Conservation (phyloP, 2,888 invertebrate species). For the Galerucella nymphaeae region DNA sequence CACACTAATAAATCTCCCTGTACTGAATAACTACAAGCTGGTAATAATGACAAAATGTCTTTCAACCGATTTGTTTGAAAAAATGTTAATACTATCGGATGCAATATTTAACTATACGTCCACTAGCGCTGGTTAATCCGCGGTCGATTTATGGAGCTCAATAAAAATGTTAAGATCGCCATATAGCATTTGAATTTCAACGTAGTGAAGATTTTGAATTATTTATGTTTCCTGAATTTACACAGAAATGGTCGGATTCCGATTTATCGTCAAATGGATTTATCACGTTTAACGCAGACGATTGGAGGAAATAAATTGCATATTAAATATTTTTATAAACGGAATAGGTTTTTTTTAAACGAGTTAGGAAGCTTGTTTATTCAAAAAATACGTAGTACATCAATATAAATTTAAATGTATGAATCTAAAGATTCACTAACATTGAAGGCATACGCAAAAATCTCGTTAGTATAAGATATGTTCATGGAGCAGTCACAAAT, state of each 20-base stretch:
- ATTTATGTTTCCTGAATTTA: slow-evolving; percentile 39
- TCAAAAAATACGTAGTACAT: background rate
- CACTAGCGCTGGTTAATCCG: background rate
- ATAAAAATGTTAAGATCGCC: slow-evolving; percentile 39
- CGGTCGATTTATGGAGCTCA: slow-evolving; percentile 20
- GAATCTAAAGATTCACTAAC: too few relatives aligned
- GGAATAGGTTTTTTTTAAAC: background rate
- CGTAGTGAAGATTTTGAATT: slow-evolving; percentile 22
- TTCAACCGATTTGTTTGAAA: background rate
- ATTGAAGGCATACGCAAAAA: too few relatives aligned
- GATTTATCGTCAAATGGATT: slow-evolving; percentile 19
- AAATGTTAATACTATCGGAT: background rate
- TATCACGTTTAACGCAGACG: background rate
- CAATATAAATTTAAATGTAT: background rate
- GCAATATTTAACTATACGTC: background rate
- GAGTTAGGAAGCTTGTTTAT: background rate
- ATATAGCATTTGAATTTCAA: slow-evolving; percentile 35
- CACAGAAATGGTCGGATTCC: slow-evolving; percentile 28
- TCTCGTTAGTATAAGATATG: too few relatives aligned
- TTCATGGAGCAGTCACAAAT: too few relatives aligned
- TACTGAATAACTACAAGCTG: background rate
- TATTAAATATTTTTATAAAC: background rate
- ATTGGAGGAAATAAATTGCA: background rate
- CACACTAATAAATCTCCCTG: too few relatives aligned
- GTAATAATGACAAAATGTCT: background rate